These are phyloP conservation scores for Apis dorsata DNA, from an alignment of 1,140 invertebrate genomes.

Conservation along the genomic window DNA sequence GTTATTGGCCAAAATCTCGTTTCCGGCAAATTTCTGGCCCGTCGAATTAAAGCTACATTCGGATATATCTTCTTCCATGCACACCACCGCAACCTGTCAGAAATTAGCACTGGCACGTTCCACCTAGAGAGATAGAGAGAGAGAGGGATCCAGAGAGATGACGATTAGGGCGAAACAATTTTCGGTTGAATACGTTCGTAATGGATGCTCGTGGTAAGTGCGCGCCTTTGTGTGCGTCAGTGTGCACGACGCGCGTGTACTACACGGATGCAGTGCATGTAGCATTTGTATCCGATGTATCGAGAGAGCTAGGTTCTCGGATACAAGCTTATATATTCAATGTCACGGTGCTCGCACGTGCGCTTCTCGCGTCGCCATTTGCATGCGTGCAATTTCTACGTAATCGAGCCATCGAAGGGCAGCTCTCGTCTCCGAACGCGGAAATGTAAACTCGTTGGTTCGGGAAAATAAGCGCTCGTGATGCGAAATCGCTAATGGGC, in stretches of 20 bases:
- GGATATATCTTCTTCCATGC: background rate
- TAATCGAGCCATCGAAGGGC: too few relatives aligned
- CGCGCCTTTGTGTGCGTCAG: background rate
- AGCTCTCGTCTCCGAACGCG: too few relatives aligned
- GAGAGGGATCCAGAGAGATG: background rate
- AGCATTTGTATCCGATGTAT: background rate
- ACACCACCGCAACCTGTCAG: background rate
- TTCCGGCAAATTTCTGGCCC: background rate
- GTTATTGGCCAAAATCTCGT: background rate
- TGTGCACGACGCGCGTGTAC: background rate
- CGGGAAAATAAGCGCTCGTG: too few relatives aligned
- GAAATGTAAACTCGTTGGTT: too few relatives aligned
- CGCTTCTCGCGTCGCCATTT: conserved; percentile 51
- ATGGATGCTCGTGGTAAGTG: background rate
- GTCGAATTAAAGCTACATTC: background rate
- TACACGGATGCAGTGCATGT: background rate
- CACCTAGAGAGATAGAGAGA: too few relatives aligned
- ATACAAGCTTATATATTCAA: conserved; percentile 12
- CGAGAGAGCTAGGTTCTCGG: background rate
- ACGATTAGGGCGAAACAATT: conserved; percentile 47
- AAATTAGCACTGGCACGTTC: conserved; percentile 23
- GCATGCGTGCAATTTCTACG: conserved; percentile 54
- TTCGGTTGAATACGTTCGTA: background rate
- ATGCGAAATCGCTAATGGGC: too few relatives aligned
- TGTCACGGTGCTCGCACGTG: conserved; percentile 20